Evolutionary conservation across 1,140 invertebrate genomes (phyloP), one percentile per base, ranked within the genome.

Genomic region (Cyclina sinensis): DNA sequence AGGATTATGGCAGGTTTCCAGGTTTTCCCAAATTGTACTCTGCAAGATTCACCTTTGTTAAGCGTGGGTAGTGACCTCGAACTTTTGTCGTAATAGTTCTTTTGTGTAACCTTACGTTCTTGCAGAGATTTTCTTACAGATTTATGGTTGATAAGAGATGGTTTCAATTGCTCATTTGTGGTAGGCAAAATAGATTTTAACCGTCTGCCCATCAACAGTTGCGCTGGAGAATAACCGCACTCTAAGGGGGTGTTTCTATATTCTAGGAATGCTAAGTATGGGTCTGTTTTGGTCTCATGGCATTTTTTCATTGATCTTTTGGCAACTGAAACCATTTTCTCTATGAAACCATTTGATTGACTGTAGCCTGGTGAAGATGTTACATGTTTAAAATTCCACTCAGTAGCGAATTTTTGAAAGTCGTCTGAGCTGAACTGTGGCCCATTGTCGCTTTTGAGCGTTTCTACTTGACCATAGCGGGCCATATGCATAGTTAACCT

Each of bases 301-400:
- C 80, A 32, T 87, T 93, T 94, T n/a, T 76, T 90, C 39, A 93
- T 70, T 37, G 91, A 46, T 16, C 73, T 62, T 57, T 93, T 92
- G 7, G 65, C 68, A 9, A 90, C 74, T 88, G 90, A 90, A 2
- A 92, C 78, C 18, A 86, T 83, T 11, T 76, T 59, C 86, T 92
- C 90, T 0, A 84, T 91, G 51, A 90, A 88, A 43, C 88, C 91
- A 30, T 91, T 92, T 39, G 74, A 59, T 59, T 91, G 54, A 16
- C 32, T 70, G 62, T 90, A 81, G 21, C 57, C 54, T 30, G 89
- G 92, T 14, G 80, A 82, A 21, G 90, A 82, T 3, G 51, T 88
- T 24, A 54, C 51, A 78, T 92, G 91, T n/a, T 43, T 74, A n/a
- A 90, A 84, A 30, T 73, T 70, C 84, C 86, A 91, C 11, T 79